Evolutionary conservation across 1,140 invertebrate species (phyloP).

Genomic region (Drosophila ercepeae): DNA sequence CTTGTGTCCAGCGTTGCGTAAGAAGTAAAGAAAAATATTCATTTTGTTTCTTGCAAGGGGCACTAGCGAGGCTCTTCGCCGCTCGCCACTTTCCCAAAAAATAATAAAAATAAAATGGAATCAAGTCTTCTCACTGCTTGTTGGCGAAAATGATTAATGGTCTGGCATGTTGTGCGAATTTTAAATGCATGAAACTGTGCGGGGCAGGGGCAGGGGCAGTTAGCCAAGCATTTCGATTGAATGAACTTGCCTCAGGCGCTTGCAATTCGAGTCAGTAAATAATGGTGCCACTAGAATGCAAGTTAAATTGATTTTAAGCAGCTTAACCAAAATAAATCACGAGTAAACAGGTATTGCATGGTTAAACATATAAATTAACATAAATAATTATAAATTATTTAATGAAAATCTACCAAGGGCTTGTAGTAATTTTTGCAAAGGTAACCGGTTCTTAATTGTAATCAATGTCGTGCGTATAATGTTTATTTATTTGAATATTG

Average conservation of each 20-base stretch:
- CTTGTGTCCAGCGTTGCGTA: conserved; percentile 78
- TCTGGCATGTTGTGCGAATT: conserved; percentile 60
- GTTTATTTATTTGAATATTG: no score
- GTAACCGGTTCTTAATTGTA: neutral
- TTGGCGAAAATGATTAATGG: conserved; percentile 71
- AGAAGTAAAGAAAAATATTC: conserved; percentile 77
- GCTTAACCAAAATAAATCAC: neutral
- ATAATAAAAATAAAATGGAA: conserved; percentile 38
- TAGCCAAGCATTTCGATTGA: conserved; percentile 29
- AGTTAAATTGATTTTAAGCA: neutral
- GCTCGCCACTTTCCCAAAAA: neutral
- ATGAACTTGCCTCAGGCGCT: conserved; percentile 31
- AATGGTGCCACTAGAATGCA: neutral
- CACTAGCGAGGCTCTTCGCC: neutral
- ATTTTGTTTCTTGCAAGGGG: conserved; percentile 54
- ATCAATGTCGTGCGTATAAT: neutral
- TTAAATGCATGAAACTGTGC: conserved; percentile 51
- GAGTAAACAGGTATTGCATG: neutral
- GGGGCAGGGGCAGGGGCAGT: neutral
- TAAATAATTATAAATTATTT: neutral
- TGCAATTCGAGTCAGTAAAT: conserved; percentile 1
- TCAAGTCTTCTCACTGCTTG: conserved; percentile 55
- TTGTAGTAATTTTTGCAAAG: no score
- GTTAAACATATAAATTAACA: neutral
- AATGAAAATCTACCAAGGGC: neutral